Percentiles rank a stretch among this genome's conserved stretches.
These are phyloP conservation scores for Caenorhabditis panamensis DNA, from an alignment of 2,888 invertebrate genomes.

Conservation along the genomic window DNA sequence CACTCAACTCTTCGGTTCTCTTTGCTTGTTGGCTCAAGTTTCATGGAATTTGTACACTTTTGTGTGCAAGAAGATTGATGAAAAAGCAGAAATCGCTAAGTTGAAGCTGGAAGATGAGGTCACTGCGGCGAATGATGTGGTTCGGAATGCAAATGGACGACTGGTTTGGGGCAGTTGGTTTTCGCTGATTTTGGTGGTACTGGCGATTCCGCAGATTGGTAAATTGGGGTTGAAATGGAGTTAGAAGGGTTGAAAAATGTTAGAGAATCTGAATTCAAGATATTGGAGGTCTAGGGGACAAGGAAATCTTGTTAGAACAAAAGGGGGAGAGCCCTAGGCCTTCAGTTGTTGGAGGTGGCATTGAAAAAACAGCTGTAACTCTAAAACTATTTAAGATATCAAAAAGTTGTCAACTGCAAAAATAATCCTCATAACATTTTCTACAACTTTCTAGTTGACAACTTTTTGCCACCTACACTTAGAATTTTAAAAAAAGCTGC, in stretches of 20 bases:
- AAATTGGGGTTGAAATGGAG: neutral
- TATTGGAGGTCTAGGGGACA: no score
- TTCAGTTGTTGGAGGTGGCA: no score
- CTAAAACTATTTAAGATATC: no score
- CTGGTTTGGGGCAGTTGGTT: conserved; percentile 55
- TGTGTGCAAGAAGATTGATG: conserved; percentile 35
- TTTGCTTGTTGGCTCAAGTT: conserved; percentile 42
- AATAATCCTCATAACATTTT: no score
- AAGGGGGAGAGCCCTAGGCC: no score
- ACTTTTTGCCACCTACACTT: neutral
- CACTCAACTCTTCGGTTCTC: conserved; percentile 46
- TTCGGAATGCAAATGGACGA: conserved; percentile 51
- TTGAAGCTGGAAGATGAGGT: conserved; percentile 14
- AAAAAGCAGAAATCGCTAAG: conserved; percentile 7
- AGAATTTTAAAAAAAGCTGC: no score
- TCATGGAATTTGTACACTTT: conserved; percentile 35
- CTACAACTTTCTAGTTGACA: neutral
- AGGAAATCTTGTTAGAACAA: no score
- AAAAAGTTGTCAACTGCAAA: no score
- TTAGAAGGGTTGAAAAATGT: neutral
- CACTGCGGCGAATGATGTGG: conserved; percentile 37
- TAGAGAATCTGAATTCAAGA: no score
- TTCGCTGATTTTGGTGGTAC: conserved; percentile 42
- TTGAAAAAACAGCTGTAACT: no score
- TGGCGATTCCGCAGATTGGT: conserved; percentile 54